Evolutionary conservation across 2,797 vertebrate species (phyloP), one percentile per base, ranked within the genome.

Genomic region (Poeciliopsis turneri): DNA sequence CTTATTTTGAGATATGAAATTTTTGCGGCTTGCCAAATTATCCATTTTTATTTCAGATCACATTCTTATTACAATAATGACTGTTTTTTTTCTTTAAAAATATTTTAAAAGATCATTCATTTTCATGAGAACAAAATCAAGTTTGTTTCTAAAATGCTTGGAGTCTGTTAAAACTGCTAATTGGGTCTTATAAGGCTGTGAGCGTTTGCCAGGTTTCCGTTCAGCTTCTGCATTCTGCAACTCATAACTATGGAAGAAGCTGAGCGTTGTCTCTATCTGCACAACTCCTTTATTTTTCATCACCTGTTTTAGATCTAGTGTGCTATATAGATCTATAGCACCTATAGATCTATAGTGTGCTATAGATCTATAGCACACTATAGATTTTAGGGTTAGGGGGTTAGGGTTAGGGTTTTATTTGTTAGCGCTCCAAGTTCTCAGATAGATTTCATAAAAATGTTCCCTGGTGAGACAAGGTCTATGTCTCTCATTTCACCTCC

Each of bases 391-490:
- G n/a, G n/a, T n/a, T n/a, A n/a, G n/a, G n/a, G n/a, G n/a, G n/a
- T n/a, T n/a, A n/a, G n/a, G n/a, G n/a, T n/a, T n/a, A n/a, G n/a
- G n/a, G 91, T 83, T 75, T 66, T 84, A 74, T 72, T 36, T 18
- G 70, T 72, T 79, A 84, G 80, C 85, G 90, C 92, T 93, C 90
- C 84, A 73, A 92, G 41, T 86, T 87, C 84, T 87, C 84, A 84
- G 82, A 84, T 64, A 33, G 33, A 78, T 86, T 89, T 88, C 82
- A 84, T 88, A 78, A 87, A 90, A 45, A 43, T 79, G 64, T 82
- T 70, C 82, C 81, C 78, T 66, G 71, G 23, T 53, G 61, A 70
- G 45, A 49, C 30, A 30, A 82, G 78, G 91, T 80, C 76, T 59
- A 87, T 91, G 78, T 66, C 33, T 86, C 76, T 69, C 68, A 72